phyloP scores from a whole-genome alignment of 2,113 vertebrate genomes.

The Mesoclemmys tuberculata region DNA sequence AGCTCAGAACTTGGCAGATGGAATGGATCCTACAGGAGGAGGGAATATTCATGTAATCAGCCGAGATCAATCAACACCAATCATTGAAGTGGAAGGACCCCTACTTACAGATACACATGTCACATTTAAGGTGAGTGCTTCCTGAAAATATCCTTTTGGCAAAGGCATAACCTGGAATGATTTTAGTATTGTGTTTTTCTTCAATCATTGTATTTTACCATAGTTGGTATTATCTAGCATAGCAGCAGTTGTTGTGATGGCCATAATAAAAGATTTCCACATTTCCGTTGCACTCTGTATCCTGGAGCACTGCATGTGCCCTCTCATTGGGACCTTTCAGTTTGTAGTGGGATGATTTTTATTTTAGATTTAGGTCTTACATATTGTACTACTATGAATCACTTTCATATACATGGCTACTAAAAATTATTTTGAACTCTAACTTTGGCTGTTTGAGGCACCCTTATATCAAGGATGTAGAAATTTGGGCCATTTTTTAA shows the following conservation, averaged over 20 bases:
- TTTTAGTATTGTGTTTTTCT: not conserved
- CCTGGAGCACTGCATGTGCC: not conserved
- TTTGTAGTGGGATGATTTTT: not conserved
- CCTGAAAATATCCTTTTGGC: not conserved
- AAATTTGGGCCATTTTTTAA: not conserved
- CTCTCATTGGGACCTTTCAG: not conserved
- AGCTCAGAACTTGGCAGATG: slow-evolving; percentile 83
- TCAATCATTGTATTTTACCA: not conserved
- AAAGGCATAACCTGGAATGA: not conserved
- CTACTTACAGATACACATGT: slow-evolving; percentile 97
- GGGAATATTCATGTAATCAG: slow-evolving; percentile 96
- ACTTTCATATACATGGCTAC: not conserved
- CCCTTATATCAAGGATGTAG: not conserved
- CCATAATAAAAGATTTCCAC: not conserved
- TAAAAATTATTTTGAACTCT: not conserved
- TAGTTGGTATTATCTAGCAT: not conserved
- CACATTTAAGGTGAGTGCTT: slow-evolving; percentile 90
- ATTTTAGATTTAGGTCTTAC: not conserved
- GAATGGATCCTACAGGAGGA: slow-evolving; percentile 83
- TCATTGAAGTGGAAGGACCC: slow-evolving; percentile 98
- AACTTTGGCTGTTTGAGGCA: not conserved
- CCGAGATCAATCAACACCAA: slow-evolving; percentile 95
- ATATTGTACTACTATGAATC: not conserved
- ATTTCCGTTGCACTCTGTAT: not conserved
- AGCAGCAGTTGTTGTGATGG: not conserved